A percentile compares a stretch with the other conserved stretches of the same genome.
These are phyloP conservation scores for Diplazon laetatorius DNA, from an alignment of 2,888 invertebrate genomes.

Conservation along the genomic window DNA sequence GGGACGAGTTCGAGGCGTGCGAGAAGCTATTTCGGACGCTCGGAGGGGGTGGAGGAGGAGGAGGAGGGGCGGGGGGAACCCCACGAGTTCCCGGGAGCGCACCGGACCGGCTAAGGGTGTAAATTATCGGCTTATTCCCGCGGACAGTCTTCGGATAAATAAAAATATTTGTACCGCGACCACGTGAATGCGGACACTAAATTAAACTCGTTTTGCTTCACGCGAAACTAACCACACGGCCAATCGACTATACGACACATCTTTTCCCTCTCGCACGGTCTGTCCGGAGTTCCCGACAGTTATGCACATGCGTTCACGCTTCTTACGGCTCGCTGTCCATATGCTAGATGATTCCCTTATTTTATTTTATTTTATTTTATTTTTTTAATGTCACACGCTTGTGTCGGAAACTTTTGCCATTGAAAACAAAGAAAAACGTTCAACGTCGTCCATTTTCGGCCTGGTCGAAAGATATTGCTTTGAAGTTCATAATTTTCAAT, in stretches of 20 bases:
- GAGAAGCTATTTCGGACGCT: neutral
- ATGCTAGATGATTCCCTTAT: constrained; percentile 55
- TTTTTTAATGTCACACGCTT: constrained; percentile 45
- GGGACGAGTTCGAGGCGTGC: neutral
- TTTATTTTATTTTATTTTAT: no score
- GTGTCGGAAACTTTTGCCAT: constrained; percentile 14
- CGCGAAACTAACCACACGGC: constrained; percentile 40
- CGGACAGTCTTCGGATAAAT: constrained; percentile 75
- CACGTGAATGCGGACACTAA: constrained; percentile 77
- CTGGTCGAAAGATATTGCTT: constrained; percentile 25
- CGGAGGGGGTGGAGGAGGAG: no score
- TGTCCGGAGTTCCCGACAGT: constrained; percentile 46
- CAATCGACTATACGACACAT: constrained; percentile 15
- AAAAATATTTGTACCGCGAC: constrained; percentile 79
- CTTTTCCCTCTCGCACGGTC: constrained; percentile 1
- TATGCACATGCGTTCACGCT: constrained; percentile 41
- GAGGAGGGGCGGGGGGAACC: no score
- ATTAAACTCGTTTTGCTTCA: constrained; percentile 73
- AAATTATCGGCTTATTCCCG: constrained; percentile 79
- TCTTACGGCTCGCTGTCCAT: constrained; percentile 46
- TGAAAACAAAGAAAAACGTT: neutral
- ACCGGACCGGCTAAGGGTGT: constrained; percentile 70
- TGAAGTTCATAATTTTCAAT: constrained; percentile 8
- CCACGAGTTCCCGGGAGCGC: constrained; percentile 42
- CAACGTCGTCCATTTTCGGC: neutral